These are phyloP conservation scores for Zosterops lateralis DNA, from an alignment of 2,113 vertebrate genomes.

Conservation along the genomic window DNA sequence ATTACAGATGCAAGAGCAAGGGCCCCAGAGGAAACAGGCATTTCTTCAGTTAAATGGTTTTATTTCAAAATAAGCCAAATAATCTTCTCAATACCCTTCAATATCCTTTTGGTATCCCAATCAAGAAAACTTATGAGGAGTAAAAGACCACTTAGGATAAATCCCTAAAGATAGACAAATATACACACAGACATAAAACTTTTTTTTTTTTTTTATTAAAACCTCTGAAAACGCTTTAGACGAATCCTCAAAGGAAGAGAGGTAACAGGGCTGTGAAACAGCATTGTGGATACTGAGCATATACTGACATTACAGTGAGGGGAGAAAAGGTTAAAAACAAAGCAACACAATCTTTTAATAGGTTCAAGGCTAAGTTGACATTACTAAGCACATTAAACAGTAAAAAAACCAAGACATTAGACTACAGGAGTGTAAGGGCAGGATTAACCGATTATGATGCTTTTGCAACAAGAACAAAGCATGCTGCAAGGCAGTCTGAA, in stretches of 20 bases:
- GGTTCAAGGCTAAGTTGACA: neutral
- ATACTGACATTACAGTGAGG: neutral
- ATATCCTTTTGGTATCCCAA: neutral
- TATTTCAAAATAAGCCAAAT: neutral
- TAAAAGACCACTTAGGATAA: neutral
- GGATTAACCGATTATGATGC: neutral
- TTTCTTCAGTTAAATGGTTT: neutral
- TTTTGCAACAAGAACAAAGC: neutral
- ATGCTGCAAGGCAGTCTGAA: neutral
- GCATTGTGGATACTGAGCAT: fast-evolving
- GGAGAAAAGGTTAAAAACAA: neutral
- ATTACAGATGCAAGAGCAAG: neutral
- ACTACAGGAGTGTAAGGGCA: neutral
- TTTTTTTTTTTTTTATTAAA: neutral
- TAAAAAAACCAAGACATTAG: neutral
- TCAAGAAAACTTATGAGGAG: neutral
- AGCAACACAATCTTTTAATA: neutral
- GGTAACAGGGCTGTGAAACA: neutral
- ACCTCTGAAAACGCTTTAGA: neutral
- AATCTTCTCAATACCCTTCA: neutral
- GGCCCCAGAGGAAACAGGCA: neutral
- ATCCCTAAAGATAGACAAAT: neutral
- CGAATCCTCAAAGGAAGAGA: neutral
- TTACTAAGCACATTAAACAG: neutral
- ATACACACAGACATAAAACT: neutral